Evolutionary conservation across 2,888 invertebrate species (phyloP), one percentile per base, ranked within the genome.

Genomic region (Spicauda simplicius): DNA sequence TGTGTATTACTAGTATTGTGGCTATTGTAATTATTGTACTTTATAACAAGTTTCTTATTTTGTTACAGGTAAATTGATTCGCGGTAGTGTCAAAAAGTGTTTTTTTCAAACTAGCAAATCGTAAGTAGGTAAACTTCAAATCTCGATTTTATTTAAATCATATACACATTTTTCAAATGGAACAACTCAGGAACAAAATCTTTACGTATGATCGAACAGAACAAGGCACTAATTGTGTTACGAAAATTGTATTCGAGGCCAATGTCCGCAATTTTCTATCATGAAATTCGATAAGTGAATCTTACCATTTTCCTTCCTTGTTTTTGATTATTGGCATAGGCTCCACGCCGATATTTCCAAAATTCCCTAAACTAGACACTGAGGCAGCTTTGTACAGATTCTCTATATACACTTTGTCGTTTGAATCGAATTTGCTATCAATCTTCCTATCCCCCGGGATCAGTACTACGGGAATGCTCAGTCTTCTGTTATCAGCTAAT

Each of bases 251-350:
- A 1, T 33, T 33, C 8, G 4, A 6, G 33, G 33, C 10, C 33
- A 30, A n/a, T n/a, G n/a, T n/a, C n/a, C n/a, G n/a, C n/a, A n/a
- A n/a, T n/a, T 5, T 25, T 25, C 25, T 25, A 10, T 33, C 33
- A 33, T 33, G 8, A 33, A 33, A 33, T 33, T 6, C 33, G 8
- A 33, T 33, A 1, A 18, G 19, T 18, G 4, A 33, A 64, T 76
- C 81, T 75, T 86, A 89, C 94, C 94, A 93, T 87, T 92, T 93
- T 30, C 92, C 92, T 68, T 91, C 90, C 69, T 91, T 92, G 68
- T 92, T 91, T 79, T 91, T 92, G 64, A 90, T 91, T 66, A 92
- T 89, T 5, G 93, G 91, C 88, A 93, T 86, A 0, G 93, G 92
- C 72, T 87, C 93, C 0, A 84, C 91, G 1, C 83, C 89, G 18